Conservation (phyloP, 2,113 vertebrate species). For the Pachycephala philippinensis region DNA sequence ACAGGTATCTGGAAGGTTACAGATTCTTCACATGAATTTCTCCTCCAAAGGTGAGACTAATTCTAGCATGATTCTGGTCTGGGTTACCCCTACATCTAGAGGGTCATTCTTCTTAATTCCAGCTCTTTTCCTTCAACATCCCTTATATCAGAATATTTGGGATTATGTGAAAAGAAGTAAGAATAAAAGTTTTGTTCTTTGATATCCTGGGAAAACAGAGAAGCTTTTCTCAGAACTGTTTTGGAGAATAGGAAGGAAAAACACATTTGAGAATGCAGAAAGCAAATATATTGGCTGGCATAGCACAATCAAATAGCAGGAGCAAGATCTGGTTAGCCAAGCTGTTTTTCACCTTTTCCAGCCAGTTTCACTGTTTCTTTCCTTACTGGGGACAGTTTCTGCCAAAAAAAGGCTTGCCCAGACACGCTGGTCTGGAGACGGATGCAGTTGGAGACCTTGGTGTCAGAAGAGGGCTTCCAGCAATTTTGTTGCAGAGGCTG, state of each 20-base stretch:
- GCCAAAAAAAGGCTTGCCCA: neutral
- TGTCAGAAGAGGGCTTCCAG: neutral
- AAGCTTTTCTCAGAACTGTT: neutral
- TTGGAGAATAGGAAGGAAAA: neutral
- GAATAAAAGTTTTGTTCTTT: neutral
- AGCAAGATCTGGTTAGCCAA: neutral
- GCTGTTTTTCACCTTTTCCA: constrained; percentile 38
- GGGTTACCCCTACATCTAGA: neutral
- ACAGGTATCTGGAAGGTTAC: neutral
- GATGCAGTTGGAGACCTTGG: neutral
- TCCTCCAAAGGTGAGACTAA: neutral
- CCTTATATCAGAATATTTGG: neutral
- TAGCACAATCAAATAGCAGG: neutral
- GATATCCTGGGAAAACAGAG: neutral
- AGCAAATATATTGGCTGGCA: neutral
- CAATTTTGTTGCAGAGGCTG: neutral
- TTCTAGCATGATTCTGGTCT: neutral
- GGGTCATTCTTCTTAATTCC: neutral
- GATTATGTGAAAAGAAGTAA: neutral
- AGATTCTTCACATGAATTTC: neutral
- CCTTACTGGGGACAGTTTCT: neutral
- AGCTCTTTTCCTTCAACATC: neutral
- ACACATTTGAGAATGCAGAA: neutral
- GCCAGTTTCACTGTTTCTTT: neutral
- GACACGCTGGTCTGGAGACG: neutral